Evolutionary conservation across 2,797 vertebrate genomes (phyloP).

Genomic region (Loris lydekkerianus): DNA sequence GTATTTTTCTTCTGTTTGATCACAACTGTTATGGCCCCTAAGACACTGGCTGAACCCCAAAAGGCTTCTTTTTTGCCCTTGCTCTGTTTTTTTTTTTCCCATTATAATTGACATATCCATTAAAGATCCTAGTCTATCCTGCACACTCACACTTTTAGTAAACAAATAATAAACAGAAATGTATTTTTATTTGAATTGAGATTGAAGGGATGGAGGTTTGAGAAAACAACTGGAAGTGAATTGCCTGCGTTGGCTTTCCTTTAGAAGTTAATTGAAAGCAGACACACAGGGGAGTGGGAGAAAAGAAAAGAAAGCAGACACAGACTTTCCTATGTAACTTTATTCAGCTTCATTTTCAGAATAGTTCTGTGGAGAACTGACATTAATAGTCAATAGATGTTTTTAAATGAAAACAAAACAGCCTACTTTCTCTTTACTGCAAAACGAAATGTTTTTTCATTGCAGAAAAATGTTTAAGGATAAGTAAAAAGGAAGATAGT

Average conservation of each 20-base stretch:
- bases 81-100: constrained; percentile 11
- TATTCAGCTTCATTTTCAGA: constrained; percentile 15
- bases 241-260: background rate
- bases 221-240: constrained; percentile 14
- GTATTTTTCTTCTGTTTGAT: constrained; percentile 31
- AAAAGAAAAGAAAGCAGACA: background rate
- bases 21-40: background rate
- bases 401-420: constrained; percentile 62
- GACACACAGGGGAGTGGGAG: background rate
- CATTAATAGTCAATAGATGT: background rate
- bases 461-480: background rate
- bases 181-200: background rate
- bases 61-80: background rate
- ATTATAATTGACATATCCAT: background rate
- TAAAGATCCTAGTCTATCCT: constrained; percentile 44
- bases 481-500: background rate
- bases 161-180: constrained; percentile 27
- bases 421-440: background rate
- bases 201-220: background rate
- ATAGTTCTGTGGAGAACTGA: constrained; percentile 16
- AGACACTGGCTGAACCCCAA: constrained; percentile 12
- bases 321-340: background rate
- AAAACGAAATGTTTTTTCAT: constrained; percentile 34
- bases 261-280: constrained; percentile 43
- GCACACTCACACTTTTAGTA: constrained; percentile 15